Conservation (phyloP, 1,140 invertebrate species). For the Zaprionus vittiger region DNA sequence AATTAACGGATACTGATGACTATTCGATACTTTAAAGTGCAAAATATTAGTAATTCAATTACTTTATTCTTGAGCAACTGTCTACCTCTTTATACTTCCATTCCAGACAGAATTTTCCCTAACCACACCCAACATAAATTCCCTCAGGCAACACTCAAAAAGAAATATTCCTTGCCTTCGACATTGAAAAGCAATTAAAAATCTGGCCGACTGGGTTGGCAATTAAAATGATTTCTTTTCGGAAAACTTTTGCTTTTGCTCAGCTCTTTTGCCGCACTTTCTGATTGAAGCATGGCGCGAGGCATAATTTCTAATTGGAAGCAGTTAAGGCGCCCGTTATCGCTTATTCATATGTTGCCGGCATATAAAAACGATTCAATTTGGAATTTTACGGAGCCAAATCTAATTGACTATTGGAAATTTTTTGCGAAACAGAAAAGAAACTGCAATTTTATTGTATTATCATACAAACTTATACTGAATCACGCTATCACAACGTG, state of each 20-base stretch:
- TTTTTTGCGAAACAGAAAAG: slow-evolving; percentile 4
- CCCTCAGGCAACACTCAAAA: neutral
- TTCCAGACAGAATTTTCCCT: neutral
- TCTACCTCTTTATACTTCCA: neutral
- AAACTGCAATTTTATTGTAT: slow-evolving; percentile 16
- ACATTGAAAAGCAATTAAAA: slow-evolving; percentile 76
- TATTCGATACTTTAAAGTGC: neutral
- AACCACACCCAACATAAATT: neutral
- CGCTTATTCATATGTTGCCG: slow-evolving; percentile 25
- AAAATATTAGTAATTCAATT: no score
- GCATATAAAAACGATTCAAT: slow-evolving; percentile 45
- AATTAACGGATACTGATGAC: neutral
- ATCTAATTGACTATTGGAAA: slow-evolving; percentile 23
- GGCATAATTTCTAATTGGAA: slow-evolving; percentile 60
- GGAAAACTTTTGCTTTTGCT: slow-evolving; percentile 39
- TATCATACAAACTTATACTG: neutral
- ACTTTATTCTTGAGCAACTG: neutral
- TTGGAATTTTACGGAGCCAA: slow-evolving; percentile 49
- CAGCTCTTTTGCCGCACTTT: slow-evolving; percentile 6
- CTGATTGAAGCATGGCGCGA: slow-evolving; percentile 43
- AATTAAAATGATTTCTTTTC: slow-evolving; percentile 42
- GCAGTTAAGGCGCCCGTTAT: slow-evolving; percentile 47
- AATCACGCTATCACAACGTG: slow-evolving; percentile 33
- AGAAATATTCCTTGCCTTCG: slow-evolving; percentile 3
- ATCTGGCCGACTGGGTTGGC: slow-evolving; percentile 22